Evolutionary conservation across 2,113 vertebrate genomes (phyloP).

Genomic region (Mobula hypostoma): DNA sequence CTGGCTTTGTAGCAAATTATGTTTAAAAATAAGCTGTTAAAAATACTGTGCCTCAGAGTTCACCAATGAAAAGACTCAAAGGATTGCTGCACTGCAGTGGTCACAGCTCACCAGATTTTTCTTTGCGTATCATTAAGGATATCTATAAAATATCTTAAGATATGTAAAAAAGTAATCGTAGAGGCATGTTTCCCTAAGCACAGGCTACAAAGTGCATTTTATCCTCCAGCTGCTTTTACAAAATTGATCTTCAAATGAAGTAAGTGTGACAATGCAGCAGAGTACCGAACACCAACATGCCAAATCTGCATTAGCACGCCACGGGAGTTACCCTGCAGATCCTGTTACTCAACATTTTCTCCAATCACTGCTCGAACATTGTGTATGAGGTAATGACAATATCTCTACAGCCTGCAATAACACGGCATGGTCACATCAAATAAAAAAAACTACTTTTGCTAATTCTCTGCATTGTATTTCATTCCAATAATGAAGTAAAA

Average conservation of each 20-base stretch:
- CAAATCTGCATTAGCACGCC: slow-evolving; percentile 5
- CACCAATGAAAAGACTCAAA: neutral
- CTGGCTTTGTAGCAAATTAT: neutral
- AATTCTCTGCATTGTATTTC: neutral
- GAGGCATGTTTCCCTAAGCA: neutral
- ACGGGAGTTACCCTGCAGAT: neutral
- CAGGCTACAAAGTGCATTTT: neutral
- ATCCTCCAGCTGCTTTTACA: neutral
- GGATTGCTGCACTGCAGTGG: slow-evolving; percentile 31
- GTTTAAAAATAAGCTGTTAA: neutral
- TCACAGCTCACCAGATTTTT: neutral
- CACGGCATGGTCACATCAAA: neutral
- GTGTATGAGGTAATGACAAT: neutral
- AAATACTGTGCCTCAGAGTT: neutral
- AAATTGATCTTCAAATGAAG: neutral
- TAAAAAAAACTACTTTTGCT: neutral
- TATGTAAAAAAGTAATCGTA: neutral
- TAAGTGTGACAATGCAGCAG: neutral
- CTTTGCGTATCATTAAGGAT: neutral
- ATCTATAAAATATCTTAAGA: neutral
- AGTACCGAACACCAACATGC: neutral
- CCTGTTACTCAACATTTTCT: neutral
- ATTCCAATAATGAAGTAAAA: neutral
- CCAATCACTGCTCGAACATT: neutral
- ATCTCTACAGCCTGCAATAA: neutral